Percentiles rank a stretch among this genome's conserved stretches.
Evolutionary conservation across 2,888 invertebrate genomes (phyloP).

Genomic region (Caenorhabditis sp.): DNA sequence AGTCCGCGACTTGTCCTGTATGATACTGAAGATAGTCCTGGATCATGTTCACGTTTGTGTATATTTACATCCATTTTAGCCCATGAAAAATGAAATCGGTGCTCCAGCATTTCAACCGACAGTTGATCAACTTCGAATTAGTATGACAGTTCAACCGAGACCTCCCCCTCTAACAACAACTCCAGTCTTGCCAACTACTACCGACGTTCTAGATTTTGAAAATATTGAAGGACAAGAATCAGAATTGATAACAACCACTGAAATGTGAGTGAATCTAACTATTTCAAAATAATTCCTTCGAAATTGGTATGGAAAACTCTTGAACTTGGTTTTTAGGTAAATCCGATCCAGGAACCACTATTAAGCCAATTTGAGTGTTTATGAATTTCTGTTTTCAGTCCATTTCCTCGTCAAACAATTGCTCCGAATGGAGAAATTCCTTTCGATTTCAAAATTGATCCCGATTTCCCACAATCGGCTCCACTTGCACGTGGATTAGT

Average conservation of each 20-base stretch:
- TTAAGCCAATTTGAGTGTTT: background rate
- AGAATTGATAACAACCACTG: background rate
- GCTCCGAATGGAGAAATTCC: conserved; percentile 13
- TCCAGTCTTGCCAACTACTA: too few species aligned
- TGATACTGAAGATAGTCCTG: too few species aligned
- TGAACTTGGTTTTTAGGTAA: background rate
- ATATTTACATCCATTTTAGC: background rate
- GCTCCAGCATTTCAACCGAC: background rate
- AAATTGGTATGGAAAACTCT: background rate
- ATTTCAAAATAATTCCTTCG: background rate
- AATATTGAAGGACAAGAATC: background rate
- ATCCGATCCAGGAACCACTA: background rate
- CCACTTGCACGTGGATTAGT: conserved; percentile 44
- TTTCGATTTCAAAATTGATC: conserved; percentile 30
- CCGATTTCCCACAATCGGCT: conserved; percentile 30
- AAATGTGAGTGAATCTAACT: background rate
- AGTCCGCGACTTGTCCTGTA: too few species aligned
- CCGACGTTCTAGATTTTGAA: background rate
- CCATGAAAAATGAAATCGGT: background rate
- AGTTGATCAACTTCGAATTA: background rate
- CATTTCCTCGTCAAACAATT: conserved; percentile 5
- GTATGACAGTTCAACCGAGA: background rate
- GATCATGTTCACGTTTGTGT: too few species aligned
- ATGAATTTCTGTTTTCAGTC: conserved; percentile 14
- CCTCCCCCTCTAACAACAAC: background rate